Conservation (phyloP, 2,113 vertebrate genomes). For the Leucosticte australis region DNA sequence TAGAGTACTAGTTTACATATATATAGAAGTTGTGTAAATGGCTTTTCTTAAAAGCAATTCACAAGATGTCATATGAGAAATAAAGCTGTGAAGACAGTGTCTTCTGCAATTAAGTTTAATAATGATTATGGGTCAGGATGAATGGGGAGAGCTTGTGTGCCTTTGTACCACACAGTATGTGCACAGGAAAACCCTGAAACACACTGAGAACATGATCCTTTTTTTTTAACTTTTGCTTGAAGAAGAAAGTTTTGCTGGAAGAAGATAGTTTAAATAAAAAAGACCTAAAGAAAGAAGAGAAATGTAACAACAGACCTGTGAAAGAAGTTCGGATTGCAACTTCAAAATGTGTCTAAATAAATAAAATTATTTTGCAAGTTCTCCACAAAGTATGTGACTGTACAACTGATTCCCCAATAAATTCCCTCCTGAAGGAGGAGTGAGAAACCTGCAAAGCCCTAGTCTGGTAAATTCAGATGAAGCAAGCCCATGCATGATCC, state of each 20-base stretch:
- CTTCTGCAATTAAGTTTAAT: slow-evolving; percentile 47
- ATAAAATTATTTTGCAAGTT: neutral
- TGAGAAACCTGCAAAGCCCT: neutral
- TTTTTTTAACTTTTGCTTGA: neutral
- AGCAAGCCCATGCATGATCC: neutral
- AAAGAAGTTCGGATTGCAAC: neutral
- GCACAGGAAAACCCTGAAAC: neutral
- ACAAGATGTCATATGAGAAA: slow-evolving; percentile 43
- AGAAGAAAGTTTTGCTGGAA: neutral
- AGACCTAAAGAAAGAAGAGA: neutral
- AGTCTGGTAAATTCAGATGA: neutral
- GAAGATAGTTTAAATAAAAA: neutral
- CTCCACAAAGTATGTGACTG: neutral
- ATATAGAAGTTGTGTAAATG: slow-evolving; percentile 34
- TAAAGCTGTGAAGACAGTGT: slow-evolving; percentile 46
- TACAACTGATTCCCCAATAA: neutral
- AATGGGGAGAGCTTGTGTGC: neutral
- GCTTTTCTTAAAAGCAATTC: slow-evolving; percentile 63
- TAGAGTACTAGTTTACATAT: slow-evolving; percentile 42
- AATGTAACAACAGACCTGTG: neutral
- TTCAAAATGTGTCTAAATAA: neutral
- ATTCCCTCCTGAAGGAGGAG: neutral
- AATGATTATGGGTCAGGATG: neutral
- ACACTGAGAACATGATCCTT: neutral
- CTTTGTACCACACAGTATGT: neutral